Percentiles rank a stretch among this genome's conserved stretches.
Evolutionary conservation across 2,113 vertebrate genomes (phyloP).

Genomic region (Anoplopoma fimbria): DNA sequence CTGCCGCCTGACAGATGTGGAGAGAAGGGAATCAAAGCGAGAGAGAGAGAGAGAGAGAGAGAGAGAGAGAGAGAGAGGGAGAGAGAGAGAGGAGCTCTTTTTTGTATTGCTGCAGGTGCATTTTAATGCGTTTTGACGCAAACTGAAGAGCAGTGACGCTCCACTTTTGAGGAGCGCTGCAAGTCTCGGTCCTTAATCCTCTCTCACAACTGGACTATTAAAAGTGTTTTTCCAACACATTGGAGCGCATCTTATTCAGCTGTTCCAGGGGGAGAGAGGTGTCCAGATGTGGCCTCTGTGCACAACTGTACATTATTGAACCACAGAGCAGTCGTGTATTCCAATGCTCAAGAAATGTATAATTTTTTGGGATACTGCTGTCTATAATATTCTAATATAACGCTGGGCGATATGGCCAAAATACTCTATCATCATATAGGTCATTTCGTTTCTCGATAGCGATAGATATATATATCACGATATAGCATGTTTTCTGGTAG

Average conservation of each 20-base stretch:
- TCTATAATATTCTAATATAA: background rate
- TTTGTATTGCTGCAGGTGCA: slow-evolving; percentile 53
- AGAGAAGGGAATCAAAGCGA: background rate
- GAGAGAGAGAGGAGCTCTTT: background rate
- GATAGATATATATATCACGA: too few relatives aligned
- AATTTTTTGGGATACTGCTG: too few relatives aligned
- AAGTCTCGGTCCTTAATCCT: slow-evolving; percentile 35
- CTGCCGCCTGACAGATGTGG: slow-evolving; percentile 15
- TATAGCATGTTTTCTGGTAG: too few relatives aligned
- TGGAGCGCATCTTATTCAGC: slow-evolving; percentile 35
- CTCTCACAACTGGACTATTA: slow-evolving; percentile 61
- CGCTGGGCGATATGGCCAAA: too few relatives aligned
- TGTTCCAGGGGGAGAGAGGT: slow-evolving; percentile 5
- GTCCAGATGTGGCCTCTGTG: slow-evolving; percentile 5
- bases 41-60: background rate
- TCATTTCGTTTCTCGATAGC: too few relatives aligned
- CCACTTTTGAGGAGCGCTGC: slow-evolving; percentile 24
- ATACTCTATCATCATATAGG: too few relatives aligned
- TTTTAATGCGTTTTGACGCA: slow-evolving; percentile 47
- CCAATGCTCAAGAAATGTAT: background rate
- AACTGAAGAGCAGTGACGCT: slow-evolving; percentile 19
- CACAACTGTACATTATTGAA: background rate
- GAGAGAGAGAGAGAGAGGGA: background rate
- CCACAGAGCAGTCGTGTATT: background rate
- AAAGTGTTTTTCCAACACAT: slow-evolving; percentile 66